Base-by-base conservation (phyloP, 1,140 invertebrate genomes). In the Drosophila nigromelanica region DNA sequence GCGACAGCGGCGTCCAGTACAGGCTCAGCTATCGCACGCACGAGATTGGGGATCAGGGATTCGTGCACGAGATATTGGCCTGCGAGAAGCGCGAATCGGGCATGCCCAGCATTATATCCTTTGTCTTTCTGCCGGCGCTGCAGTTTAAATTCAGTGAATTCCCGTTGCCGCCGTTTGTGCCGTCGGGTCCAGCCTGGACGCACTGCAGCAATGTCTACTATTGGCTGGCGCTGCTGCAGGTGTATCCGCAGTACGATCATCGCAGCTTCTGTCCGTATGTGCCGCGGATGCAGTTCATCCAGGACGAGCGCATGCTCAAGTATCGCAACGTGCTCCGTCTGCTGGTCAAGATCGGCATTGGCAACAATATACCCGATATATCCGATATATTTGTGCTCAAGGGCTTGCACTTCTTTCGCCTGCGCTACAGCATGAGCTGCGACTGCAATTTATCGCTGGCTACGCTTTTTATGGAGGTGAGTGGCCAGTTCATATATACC, bases 251-350 rank as follows among this genome's bases (percentile, higher is more conserved):
- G 39, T 76, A 58, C 7, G 73, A 80, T 21, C 54, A 71, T 7
- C 77, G 73, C 35, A 76, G 77, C 68, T 80, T 80, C 59, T 80
- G 78, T 7, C 78, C 78, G 4, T 80, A 76, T 18, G 78, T 80
- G 48, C 78, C 78, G 4, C 55, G 78, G 27, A 76, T 80, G 78
- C 78, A 80, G 59, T 21, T 48, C 12, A 73, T 80, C 4, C 73
- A 68, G 7, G 73, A 80, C 18, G 73, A 80, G 7, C 59, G 78
- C 15, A 73, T 76, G 78, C 14, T 76, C 24, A 80, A 80, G 12
- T 80, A 80, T 60, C 68, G 78, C 43, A 68, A 80, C 47, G 78
- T 64, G 2, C 14, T 80, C 35, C 77, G 78, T 7, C 48, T 80
- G 45, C 48, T 80, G 27, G 43, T 80, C 2, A 74, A 75, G 39